Conservation (phyloP, 1,140 invertebrate genomes). For the Lethrus apterus region DNA sequence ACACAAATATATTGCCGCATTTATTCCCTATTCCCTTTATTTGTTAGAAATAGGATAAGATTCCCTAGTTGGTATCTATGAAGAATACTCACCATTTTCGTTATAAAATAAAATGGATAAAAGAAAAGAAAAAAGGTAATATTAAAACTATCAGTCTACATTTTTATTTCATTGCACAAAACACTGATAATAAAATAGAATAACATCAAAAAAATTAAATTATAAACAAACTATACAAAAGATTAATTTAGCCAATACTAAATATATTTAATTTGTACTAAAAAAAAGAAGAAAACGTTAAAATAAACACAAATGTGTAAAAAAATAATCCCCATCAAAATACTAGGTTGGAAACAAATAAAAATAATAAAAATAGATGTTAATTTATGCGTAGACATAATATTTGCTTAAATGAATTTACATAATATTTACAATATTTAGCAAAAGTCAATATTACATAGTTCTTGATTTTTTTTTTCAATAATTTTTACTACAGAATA, state of each 20-base stretch:
- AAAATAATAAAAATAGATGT: constrained; percentile 16
- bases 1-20: too few relatives aligned
- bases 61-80: too few relatives aligned
- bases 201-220: constrained; percentile 27
- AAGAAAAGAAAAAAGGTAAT: constrained; percentile 23
- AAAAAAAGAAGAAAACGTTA: constrained; percentile 23
- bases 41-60: too few relatives aligned
- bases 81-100: too few relatives aligned
- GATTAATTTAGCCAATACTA: constrained; percentile 28
- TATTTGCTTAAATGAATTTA: constrained; percentile 33
- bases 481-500: constrained; percentile 24
- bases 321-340: constrained; percentile 13
- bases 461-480: constrained; percentile 1
- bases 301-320: constrained; percentile 14
- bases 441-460: constrained; percentile 27
- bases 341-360: constrained; percentile 16
- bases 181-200: constrained; percentile 32
- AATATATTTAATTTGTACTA: constrained; percentile 34
- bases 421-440: constrained; percentile 34
- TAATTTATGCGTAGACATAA: constrained; percentile 28
- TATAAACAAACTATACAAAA: constrained; percentile 28
- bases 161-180: constrained; percentile 36
- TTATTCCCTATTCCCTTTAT: too few relatives aligned
- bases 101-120: constrained; percentile 14
- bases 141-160: constrained; percentile 36